Evolutionary conservation across 2,113 vertebrate genomes (phyloP), one percentile per base, ranked within the genome.

Genomic region (Asarcornis scutulata): DNA sequence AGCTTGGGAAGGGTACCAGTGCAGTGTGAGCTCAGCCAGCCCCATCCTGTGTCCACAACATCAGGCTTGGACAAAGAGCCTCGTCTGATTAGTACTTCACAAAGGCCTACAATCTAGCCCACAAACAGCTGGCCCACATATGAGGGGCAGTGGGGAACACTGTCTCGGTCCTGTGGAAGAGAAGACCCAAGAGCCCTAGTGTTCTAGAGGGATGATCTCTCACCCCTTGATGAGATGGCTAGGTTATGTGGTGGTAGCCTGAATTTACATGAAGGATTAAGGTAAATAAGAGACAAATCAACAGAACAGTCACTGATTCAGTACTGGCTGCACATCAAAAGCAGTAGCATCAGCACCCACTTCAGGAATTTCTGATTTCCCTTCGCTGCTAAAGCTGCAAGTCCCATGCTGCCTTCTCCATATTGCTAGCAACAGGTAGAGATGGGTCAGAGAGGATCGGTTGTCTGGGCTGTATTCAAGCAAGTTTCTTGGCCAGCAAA

Each of bases 291-390:
- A 9, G 48, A 13, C 16, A 46, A 59, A 32, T 53, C 69, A 29
- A 21, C n/a, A 3, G 8, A 20, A 8, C 20, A 6, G 4, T 38
- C 18, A 0, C 53, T 4, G 60, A 13, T 2, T 36, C 0, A 10
- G 72, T 42, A 55, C 9, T 34, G 40, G 91, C 68, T 59, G 56
- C 55, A 32, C 59, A 34, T 7, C 20, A 3, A 15, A 48, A 68
- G 42, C 86, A 40, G 59, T 29, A 60, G 2, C 32, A 17, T 8
- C 52, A 42, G 71, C 25, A 8, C 2, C 50, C 20, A 2, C 38
- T 0, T 3, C 3, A 17, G 55, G 62, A 40, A 8, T 23, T 36
- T 18, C 53, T 31, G 46, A 1, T 7, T 50, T 23, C n/a, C 52
- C 63, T 16, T 13, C 27, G 0, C 42, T 78, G 52, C 74, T 26